A percentile compares a stretch with the other conserved stretches of the same genome.
Conservation (phyloP, 2,888 invertebrate species). For the Drosophila yooni region DNA sequence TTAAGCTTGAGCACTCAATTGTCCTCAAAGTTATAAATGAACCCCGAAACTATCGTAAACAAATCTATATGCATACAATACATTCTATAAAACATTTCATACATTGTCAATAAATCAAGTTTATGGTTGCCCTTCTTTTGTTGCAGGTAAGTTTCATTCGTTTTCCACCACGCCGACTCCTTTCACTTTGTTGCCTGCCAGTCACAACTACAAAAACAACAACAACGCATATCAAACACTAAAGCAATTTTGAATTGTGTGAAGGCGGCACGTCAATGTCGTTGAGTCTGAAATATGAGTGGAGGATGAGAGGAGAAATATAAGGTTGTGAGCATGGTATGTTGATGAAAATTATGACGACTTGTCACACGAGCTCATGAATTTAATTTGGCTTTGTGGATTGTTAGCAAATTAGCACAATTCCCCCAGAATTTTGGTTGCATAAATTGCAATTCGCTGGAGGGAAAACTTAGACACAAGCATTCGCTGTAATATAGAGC, state of each 20-base stretch:
- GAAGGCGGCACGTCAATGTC: conserved; percentile 76
- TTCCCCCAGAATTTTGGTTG: conserved; percentile 20
- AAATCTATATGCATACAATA: conserved; percentile 19
- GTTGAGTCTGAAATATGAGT: conserved; percentile 38
- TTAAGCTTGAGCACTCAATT: conserved; percentile 28
- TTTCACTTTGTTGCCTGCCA: conserved; percentile 65
- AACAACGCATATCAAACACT: conserved; percentile 25
- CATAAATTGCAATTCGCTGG: conserved; percentile 52
- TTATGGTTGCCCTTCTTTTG: conserved; percentile 57
- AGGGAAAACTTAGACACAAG: neutral
- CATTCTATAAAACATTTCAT: conserved; percentile 28
- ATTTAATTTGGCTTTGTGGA: conserved; percentile 54
- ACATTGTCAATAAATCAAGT: conserved; percentile 68
- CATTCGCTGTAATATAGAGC: conserved; percentile 25
- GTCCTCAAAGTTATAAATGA: conserved; percentile 49
- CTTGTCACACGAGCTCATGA: conserved; percentile 75
- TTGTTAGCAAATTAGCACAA: conserved; percentile 81
- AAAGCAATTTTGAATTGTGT: conserved; percentile 76
- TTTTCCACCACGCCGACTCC: conserved; percentile 56
- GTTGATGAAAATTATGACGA: conserved; percentile 72
- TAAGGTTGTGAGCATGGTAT: neutral
- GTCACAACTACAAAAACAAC: conserved; percentile 50
- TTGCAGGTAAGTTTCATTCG: conserved; percentile 67
- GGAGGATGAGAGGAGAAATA: conserved; percentile 11
- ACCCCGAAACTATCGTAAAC: conserved; percentile 42